Conservation (phyloP, 2,797 vertebrate genomes). For the Microchirus variegatus region DNA sequence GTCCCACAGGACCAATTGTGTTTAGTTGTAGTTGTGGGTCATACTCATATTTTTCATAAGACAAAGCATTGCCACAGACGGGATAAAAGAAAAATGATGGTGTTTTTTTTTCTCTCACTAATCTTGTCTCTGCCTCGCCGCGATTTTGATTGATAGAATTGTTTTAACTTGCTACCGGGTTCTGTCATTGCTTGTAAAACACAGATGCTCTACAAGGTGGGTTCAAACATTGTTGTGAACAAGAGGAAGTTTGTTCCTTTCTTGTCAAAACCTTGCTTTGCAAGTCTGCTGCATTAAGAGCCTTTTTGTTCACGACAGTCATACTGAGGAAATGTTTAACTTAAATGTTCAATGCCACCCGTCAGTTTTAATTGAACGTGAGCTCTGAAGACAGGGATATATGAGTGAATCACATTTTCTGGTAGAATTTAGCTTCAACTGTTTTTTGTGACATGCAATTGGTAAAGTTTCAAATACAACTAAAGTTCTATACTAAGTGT, state of each 20-base stretch:
- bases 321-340: constrained; percentile 10
- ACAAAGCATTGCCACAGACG: constrained; percentile 44
- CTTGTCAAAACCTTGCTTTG: constrained; percentile 34
- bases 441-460: neutral
- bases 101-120: constrained; percentile 46
- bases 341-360: constrained; percentile 19
- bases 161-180: constrained; percentile 32
- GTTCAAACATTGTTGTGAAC: constrained; percentile 31
- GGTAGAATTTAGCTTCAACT: neutral
- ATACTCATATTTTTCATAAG: constrained; percentile 49
- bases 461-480: too few relatives aligned
- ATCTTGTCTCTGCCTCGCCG: constrained; percentile 32
- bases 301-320: constrained; percentile 38
- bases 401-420: neutral
- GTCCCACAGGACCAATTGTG: constrained; percentile 29
- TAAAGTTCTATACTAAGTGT: too few relatives aligned
- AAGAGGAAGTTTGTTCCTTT: constrained; percentile 28
- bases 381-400: neutral
- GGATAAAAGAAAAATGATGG: constrained; percentile 37
- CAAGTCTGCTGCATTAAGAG: constrained; percentile 32
- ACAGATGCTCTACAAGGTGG: constrained; percentile 27
- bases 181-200: constrained; percentile 43
- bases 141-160: constrained; percentile 26
- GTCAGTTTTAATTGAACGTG: neutral
- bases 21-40: constrained; percentile 28